Conservation (phyloP, 2,113 vertebrate species). For the Myotis brandtii region DNA sequence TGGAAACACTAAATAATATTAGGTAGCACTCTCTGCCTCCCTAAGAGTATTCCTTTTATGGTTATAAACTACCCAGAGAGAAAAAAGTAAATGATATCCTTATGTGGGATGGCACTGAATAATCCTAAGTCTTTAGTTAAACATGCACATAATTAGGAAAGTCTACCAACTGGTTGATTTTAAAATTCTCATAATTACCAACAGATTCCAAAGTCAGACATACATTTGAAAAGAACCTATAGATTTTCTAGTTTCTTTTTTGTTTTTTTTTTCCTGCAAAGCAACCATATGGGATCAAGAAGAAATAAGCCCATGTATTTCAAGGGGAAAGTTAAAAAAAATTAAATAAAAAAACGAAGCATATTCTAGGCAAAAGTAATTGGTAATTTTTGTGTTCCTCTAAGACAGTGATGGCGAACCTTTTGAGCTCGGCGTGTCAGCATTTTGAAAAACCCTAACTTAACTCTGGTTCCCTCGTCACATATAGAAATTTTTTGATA, state of each 20-base stretch:
- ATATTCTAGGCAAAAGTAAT: slow-evolving; percentile 40
- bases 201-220: slow-evolving; percentile 22
- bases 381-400: not conserved
- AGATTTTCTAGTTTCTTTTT: slow-evolving; percentile 40
- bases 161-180: not conserved
- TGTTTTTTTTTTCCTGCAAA: not conserved
- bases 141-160: not conserved
- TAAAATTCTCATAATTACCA: slow-evolving; percentile 28
- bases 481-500: no score
- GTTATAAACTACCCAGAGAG: slow-evolving; percentile 1
- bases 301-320: slow-evolving; percentile 34
- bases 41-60: slow-evolving; percentile 4
- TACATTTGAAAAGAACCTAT: slow-evolving; percentile 35
- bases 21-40: not conserved
- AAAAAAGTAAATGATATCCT: slow-evolving; percentile 37
- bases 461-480: no score
- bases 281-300: not conserved
- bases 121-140: slow-evolving; percentile 18
- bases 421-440: no score
- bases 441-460: no score
- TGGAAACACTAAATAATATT: not conserved
- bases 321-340: slow-evolving; percentile 34
- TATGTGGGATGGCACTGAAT: not conserved
- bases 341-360: slow-evolving; percentile 49
- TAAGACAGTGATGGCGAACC: not conserved